Conservation (phyloP, 2,113 vertebrate species). For the Onychorhynchus coronatus region DNA sequence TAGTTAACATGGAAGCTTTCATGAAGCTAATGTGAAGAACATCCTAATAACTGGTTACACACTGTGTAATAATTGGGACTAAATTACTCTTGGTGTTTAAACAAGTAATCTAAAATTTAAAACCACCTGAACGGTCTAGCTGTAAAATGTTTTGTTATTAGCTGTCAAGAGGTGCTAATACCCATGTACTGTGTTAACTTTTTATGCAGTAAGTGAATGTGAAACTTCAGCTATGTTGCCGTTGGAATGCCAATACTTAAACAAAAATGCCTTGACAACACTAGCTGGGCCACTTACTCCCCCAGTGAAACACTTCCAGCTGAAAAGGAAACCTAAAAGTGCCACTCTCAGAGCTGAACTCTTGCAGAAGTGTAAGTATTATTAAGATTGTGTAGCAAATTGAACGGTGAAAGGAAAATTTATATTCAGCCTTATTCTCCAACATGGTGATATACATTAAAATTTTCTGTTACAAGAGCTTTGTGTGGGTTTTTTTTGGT, state of each 20-base stretch:
- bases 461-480: not conserved
- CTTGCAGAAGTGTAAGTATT: conserved; percentile 92
- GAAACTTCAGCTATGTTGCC: conserved; percentile 96
- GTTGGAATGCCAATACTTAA: conserved; percentile 95
- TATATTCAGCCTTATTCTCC: not conserved
- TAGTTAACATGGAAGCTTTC: not conserved
- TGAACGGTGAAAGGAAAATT: not conserved
- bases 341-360: conserved; percentile 95
- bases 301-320: conserved; percentile 96
- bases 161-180: not conserved
- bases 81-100: not conserved
- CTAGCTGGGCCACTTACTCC: conserved; percentile 94
- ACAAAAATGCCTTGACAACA: conserved; percentile 93
- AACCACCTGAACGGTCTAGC: not conserved
- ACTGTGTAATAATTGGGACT: not conserved
- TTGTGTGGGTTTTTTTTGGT: not conserved
- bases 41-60: not conserved
- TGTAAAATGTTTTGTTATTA: not conserved
- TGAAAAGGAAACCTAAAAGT: conserved; percentile 97
- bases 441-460: not conserved
- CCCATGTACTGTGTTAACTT: not conserved
- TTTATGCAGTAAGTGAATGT: conserved; percentile 86
- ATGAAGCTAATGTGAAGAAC: not conserved
- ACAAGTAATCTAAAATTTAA: not conserved
- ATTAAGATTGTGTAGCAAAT: not conserved